Evolutionary conservation across 2,113 vertebrate genomes (phyloP).

Genomic region (Pseudois nayaur): DNA sequence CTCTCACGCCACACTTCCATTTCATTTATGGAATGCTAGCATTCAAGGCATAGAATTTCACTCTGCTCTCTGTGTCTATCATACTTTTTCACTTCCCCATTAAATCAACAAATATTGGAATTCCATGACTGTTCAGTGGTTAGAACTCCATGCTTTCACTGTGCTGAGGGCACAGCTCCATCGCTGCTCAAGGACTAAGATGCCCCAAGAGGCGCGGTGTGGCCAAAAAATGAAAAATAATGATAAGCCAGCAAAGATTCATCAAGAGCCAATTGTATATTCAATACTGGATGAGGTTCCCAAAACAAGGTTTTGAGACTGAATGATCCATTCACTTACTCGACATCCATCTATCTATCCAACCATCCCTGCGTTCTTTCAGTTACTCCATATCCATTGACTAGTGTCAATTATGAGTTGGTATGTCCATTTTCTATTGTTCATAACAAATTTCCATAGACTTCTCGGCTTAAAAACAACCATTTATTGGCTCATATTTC

Average conservation of each 20-base stretch:
- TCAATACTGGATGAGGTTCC: background rate
- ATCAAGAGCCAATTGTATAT: background rate
- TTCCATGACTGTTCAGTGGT: background rate
- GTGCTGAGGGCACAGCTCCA: background rate
- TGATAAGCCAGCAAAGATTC: background rate
- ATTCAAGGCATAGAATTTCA: background rate
- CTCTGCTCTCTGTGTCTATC: background rate
- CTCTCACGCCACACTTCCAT: background rate
- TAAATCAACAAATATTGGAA: background rate
- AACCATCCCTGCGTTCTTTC: background rate
- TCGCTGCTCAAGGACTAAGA: background rate
- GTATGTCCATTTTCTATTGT: background rate
- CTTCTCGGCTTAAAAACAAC: background rate
- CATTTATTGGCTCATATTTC: background rate
- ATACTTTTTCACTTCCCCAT: background rate
- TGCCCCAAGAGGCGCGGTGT: background rate
- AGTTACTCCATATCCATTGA: background rate
- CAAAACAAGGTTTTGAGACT: background rate
- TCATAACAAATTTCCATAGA: background rate
- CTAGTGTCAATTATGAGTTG: background rate
- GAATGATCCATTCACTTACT: background rate
- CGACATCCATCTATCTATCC: background rate
- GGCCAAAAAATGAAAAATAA: background rate
- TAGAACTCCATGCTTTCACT: background rate
- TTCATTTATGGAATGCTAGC: background rate